These are phyloP conservation scores for Gallinago media DNA, from an alignment of 2,113 vertebrate genomes.

Conservation along the genomic window DNA sequence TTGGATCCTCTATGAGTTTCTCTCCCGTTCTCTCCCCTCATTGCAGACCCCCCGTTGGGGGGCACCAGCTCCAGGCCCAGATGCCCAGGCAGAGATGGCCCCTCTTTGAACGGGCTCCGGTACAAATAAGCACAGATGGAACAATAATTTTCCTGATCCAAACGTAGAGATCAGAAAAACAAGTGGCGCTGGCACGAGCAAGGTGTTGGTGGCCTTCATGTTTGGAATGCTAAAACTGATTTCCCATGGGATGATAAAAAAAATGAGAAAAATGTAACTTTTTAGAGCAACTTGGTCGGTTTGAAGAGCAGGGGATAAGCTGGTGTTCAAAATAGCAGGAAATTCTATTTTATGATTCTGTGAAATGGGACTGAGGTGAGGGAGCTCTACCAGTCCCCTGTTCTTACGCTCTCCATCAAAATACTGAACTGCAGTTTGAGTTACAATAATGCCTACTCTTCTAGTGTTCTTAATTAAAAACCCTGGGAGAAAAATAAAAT, in stretches of 20 bases:
- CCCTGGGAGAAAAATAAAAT: background rate
- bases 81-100: background rate
- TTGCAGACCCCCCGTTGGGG: accelerated
- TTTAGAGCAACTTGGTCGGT: background rate
- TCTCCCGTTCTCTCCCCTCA: background rate
- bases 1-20: background rate
- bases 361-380: background rate
- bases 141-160: background rate
- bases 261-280: background rate
- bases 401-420: background rate
- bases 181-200: background rate
- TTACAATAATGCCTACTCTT: background rate
- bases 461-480: background rate
- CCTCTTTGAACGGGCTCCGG: background rate
- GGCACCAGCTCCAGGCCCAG: background rate
- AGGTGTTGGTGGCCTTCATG: background rate
- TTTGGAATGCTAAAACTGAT: background rate
- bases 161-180: background rate
- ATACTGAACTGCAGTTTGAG: background rate
- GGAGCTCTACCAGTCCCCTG: background rate
- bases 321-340: background rate
- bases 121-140: background rate
- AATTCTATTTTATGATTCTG: too few species aligned
- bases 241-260: background rate
- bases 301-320: background rate